These are phyloP conservation scores for Centruroides vittatus DNA, from an alignment of 1,140 invertebrate genomes.

Conservation along the genomic window DNA sequence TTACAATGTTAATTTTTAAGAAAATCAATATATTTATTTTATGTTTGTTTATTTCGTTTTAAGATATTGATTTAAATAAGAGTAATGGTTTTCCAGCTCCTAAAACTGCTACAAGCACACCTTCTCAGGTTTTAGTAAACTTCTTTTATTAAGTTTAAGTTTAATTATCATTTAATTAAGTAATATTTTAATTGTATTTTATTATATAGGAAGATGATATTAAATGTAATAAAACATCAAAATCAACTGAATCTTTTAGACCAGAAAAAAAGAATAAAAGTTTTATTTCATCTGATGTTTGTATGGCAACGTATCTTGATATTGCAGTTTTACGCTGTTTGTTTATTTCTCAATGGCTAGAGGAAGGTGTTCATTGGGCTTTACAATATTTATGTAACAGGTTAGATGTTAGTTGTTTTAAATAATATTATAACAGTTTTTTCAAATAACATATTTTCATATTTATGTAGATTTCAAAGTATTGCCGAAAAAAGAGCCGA, in stretches of 20 bases:
- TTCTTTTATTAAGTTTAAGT: too few species aligned
- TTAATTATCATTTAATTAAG: too few species aligned
- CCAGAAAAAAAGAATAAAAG: not conserved
- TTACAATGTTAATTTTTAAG: too few species aligned
- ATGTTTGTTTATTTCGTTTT: too few species aligned
- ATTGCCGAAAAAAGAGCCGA: constrained; percentile 1
- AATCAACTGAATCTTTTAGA: not conserved
- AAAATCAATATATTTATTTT: too few species aligned
- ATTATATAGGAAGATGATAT: too few species aligned
- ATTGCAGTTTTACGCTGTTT: constrained; percentile 88
- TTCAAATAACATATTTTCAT: constrained; percentile 1
- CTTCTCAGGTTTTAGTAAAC: too few species aligned
- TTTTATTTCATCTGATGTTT: constrained; percentile 37
- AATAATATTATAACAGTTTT: not conserved
- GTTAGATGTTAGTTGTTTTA: constrained; percentile 31
- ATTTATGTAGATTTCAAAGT: constrained; percentile 7
- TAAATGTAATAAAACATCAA: too few species aligned
- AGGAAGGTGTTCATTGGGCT: constrained; percentile 95
- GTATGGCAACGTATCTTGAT: constrained; percentile 88
- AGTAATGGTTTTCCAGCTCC: too few species aligned
- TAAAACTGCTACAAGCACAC: too few species aligned
- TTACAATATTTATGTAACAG: constrained; percentile 82
- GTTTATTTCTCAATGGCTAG: constrained; percentile 94
- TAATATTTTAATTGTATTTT: too few species aligned
- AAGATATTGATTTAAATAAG: too few species aligned